A percentile compares a stretch with the other conserved stretches of the same genome.
These are phyloP conservation scores for Drosophila meridiana DNA, from an alignment of 2,888 invertebrate genomes.

Conservation along the genomic window DNA sequence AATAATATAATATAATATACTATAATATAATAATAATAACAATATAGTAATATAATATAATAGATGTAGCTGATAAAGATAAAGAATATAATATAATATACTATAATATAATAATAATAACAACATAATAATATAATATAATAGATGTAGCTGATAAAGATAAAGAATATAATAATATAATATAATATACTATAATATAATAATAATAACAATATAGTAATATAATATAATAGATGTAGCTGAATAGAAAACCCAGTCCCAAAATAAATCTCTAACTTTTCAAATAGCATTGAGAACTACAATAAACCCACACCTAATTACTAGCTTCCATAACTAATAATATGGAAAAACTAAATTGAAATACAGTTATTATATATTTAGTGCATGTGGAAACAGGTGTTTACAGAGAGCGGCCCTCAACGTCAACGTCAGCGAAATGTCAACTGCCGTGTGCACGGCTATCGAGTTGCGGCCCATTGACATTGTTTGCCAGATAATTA, in stretches of 20 bases:
- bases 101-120: too few relatives aligned
- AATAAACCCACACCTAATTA: neutral
- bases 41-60: too few relatives aligned
- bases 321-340: neutral
- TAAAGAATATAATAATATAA: too few relatives aligned
- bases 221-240: too few relatives aligned
- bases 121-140: too few relatives aligned
- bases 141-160: too few relatives aligned
- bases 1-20: too few relatives aligned
- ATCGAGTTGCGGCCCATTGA: slow-evolving; percentile 32
- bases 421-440: slow-evolving; percentile 9
- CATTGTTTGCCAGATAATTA: slow-evolving; percentile 38
- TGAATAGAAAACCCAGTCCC: neutral
- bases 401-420: neutral
- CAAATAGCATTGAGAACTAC: neutral
- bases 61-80: too few relatives aligned
- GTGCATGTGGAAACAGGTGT: neutral
- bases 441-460: slow-evolving; percentile 36
- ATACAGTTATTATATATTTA: neutral
- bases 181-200: too few relatives aligned
- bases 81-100: too few relatives aligned
- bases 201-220: too few relatives aligned
- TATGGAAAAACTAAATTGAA: neutral
- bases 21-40: too few relatives aligned
- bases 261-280: neutral